phyloP scores from a whole-genome alignment of 1,140 invertebrate species.

The Stegodyphus dumicola region DNA sequence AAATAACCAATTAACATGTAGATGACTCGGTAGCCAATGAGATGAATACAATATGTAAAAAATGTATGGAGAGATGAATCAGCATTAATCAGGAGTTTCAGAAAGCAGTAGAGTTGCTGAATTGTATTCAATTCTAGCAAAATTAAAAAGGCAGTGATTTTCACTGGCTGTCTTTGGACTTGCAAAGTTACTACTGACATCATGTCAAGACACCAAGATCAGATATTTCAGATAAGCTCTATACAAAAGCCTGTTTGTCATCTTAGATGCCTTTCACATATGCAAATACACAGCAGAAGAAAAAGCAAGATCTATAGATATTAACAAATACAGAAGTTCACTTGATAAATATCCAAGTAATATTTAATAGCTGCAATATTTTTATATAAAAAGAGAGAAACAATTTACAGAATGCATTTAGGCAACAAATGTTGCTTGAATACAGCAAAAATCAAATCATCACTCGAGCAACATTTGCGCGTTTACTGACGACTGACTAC shows the following conservation, averaged over 20 bases:
- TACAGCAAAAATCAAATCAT: no score
- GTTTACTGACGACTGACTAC: no score
- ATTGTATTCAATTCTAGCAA: slow-evolving; percentile 31
- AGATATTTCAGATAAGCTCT: slow-evolving; percentile 58
- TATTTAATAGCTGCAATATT: no score
- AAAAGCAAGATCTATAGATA: no score
- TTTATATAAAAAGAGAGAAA: no score
- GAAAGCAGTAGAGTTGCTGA: slow-evolving; percentile 12
- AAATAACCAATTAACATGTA: no score
- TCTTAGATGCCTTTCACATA: slow-evolving; percentile 8
- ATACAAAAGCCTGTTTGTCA: slow-evolving; percentile 30
- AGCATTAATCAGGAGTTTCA: not conserved
- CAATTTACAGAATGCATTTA: no score
- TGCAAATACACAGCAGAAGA: not conserved
- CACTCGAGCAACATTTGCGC: no score
- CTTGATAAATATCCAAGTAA: no score
- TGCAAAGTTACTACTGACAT: slow-evolving; percentile 7
- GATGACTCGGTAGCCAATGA: slow-evolving; percentile 13
- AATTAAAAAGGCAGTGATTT: slow-evolving; percentile 55
- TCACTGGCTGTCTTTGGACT: slow-evolving; percentile 58
- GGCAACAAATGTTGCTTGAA: no score
- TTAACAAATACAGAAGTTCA: no score
- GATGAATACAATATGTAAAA: slow-evolving; percentile 37
- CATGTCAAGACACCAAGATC: slow-evolving; percentile 49
- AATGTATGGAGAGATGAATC: slow-evolving; percentile 6